phyloP scores from a whole-genome alignment of 2,888 invertebrate species.

The Choreutis nemorana region DNA sequence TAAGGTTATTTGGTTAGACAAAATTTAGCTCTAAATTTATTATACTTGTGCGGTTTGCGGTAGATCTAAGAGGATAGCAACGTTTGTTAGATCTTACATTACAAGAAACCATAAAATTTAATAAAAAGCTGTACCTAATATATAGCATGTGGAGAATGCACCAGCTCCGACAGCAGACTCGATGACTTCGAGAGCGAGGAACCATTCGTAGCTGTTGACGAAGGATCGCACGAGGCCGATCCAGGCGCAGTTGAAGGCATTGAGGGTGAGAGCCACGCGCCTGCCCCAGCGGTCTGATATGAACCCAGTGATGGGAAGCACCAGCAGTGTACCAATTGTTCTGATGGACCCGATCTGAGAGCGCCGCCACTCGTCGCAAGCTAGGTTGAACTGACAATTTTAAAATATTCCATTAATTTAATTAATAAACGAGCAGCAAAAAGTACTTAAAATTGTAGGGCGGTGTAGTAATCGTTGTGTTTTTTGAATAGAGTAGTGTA shows the following conservation, averaged over 20 bases:
- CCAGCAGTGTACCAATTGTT: slow-evolving; percentile 75
- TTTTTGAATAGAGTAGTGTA: no score
- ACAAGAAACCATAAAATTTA: slow-evolving; percentile 1
- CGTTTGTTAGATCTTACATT: no score
- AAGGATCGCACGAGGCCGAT: slow-evolving; percentile 74
- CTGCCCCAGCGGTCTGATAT: slow-evolving; percentile 80
- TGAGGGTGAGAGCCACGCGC: slow-evolving; percentile 66
- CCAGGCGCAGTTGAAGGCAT: slow-evolving; percentile 69
- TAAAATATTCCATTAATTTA: not conserved
- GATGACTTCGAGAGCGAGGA: slow-evolving; percentile 73
- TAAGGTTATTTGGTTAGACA: no score
- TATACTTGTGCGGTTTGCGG: no score
- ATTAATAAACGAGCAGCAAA: no score
- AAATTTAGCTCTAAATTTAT: no score
- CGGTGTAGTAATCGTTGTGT: no score
- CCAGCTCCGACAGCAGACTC: slow-evolving; percentile 76
- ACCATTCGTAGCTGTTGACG: slow-evolving; percentile 73
- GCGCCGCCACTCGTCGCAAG: slow-evolving; percentile 75
- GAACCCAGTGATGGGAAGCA: slow-evolving; percentile 74
- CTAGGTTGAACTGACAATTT: slow-evolving; percentile 63
- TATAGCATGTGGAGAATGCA: slow-evolving; percentile 75
- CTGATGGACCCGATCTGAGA: slow-evolving; percentile 78
- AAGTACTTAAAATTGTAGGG: no score
- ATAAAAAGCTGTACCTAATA: slow-evolving; percentile 64
- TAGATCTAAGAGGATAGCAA: no score